Base-by-base conservation (phyloP, 2,113 vertebrate genomes). In the Saimiri boliviensis region DNA sequence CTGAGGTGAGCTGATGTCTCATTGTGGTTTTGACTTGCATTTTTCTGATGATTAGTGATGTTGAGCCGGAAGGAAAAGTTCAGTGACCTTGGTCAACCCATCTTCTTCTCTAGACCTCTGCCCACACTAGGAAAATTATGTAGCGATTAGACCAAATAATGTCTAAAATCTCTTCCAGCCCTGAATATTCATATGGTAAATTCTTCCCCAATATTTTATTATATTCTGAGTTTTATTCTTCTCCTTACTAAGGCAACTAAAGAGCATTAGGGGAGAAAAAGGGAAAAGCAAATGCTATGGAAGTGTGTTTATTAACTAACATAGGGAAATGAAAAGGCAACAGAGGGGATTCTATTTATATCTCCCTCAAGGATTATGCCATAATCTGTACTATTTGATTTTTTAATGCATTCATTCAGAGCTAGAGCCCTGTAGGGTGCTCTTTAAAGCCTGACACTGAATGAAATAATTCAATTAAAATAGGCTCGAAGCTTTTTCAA, bases 371-470 rank as follows among this genome's bases (percentile, higher is more conserved):
- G 96, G 97, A 70, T 84, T 91, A 84, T 66, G 45, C 35, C 16
- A 54, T 20, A 68, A 86, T 94, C 76, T 60, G 14, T 4, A 52
- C 86, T 82, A 85, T 94, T 42, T 40, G 70, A 93, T 82, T 76
- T 95, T 88, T 79, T 54, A 89, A n/a, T 3, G 63, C 30, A 74
- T 95, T 97, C 76, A 73, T 84, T 95, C 77, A 70, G 93, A 97
- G 52, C 82, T 5, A 45, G 80, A 37, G 11, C 2, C 0, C 0
- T 2, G 0, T 2, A 81, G 5, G 79, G 68, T 85, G 17, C 0
- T 27, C 73, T 94, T 77, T 89, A 95, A 73, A 73, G 19, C 70
- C 42, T 32, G 63, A 80, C 71, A 58, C 40, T 89, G 89, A 92
- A 97, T 97, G 70, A 6, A 93, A 79, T 73, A 80, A 96, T 63